phyloP scores from a whole-genome alignment of 2,113 vertebrate species.

The Hypomesus transpacificus region DNA sequence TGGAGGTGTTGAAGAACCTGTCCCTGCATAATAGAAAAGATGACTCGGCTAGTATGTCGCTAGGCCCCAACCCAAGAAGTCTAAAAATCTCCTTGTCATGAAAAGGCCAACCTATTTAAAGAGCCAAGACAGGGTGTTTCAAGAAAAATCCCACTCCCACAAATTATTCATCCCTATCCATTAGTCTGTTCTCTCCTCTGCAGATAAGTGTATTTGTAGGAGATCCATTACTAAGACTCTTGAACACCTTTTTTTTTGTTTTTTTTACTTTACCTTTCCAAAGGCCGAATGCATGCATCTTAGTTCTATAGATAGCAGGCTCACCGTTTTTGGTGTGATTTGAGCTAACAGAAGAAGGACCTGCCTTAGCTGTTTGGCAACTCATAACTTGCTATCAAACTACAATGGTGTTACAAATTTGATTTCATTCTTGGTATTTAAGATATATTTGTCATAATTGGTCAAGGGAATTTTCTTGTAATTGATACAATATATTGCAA shows the following conservation, averaged over 20 bases:
- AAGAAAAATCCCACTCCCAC: conserved; percentile 7
- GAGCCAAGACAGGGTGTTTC: conserved; percentile 4
- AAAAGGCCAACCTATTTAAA: conserved; percentile 11
- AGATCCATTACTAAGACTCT: conserved; percentile 1
- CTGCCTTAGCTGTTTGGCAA: background rate
- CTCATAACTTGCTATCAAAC: too few relatives aligned
- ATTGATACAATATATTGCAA: too few relatives aligned
- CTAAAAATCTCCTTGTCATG: background rate
- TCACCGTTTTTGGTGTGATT: background rate
- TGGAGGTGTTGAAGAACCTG: background rate
- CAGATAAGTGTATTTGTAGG: background rate
- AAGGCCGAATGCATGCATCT: conserved; percentile 21
- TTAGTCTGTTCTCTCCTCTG: conserved; percentile 18
- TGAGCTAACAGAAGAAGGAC: conserved; percentile 11
- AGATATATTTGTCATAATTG: too few relatives aligned
- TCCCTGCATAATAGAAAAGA: conserved; percentile 17
- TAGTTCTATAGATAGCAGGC: conserved; percentile 40
- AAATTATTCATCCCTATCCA: conserved; percentile 40
- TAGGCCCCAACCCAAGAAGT: background rate
- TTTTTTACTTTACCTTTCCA: too few relatives aligned
- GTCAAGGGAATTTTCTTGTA: too few relatives aligned
- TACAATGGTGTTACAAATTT: too few relatives aligned
- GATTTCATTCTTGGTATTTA: too few relatives aligned
- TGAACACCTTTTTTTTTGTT: conserved; percentile 19
- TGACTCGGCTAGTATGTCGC: conserved; percentile 18